Evolutionary conservation across 1,140 invertebrate species (phyloP).

Genomic region (Listronotus oregonensis): DNA sequence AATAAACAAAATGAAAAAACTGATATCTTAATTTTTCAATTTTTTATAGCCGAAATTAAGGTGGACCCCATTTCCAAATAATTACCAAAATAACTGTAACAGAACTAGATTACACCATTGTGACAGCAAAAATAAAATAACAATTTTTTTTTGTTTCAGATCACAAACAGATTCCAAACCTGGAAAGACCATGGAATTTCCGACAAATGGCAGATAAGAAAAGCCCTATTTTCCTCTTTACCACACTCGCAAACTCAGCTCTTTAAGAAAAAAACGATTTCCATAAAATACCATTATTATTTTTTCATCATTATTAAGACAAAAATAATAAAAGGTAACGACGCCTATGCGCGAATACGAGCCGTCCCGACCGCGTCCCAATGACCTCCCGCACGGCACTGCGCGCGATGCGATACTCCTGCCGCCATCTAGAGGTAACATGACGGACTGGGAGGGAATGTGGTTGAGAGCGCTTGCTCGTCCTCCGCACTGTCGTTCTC

Average conservation of each 20-base stretch:
- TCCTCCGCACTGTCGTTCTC: slow-evolving; percentile 65
- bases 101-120: too few relatives aligned
- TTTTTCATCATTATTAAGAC: not conserved
- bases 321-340: not conserved
- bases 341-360: slow-evolving; percentile 17
- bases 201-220: slow-evolving; percentile 23
- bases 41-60: too few relatives aligned
- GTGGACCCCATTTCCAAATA: too few relatives aligned
- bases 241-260: not conserved
- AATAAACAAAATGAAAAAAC: too few relatives aligned
- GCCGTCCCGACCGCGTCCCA: not conserved
- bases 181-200: slow-evolving; percentile 13
- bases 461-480: slow-evolving; percentile 66
- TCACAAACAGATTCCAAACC: not conserved
- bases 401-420: slow-evolving; percentile 7
- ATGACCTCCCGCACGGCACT: not conserved
- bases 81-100: too few relatives aligned
- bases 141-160: not conserved
- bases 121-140: too few relatives aligned
- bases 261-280: not conserved
- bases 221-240: slow-evolving; percentile 6
- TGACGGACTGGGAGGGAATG: slow-evolving; percentile 66
- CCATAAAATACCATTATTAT: not conserved
- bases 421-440: slow-evolving; percentile 46
- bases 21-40: too few relatives aligned